Conservation (phyloP, 1,140 invertebrate genomes). For the Piezodorus guildinii region DNA sequence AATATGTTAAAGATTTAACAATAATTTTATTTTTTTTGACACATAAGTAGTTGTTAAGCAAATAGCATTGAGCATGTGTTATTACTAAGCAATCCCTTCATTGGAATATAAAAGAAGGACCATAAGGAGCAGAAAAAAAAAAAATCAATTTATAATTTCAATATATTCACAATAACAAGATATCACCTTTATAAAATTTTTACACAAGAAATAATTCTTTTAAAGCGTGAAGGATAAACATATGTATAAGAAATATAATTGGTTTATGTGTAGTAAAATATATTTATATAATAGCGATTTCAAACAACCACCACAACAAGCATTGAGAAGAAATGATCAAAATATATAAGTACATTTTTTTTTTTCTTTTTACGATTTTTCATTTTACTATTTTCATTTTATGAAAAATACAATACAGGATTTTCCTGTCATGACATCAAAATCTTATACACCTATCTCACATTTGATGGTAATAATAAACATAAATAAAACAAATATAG, state of each 20-base stretch:
- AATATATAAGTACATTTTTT: conserved; percentile 7
- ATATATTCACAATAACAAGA: conserved; percentile 16
- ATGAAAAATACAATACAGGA: conserved; percentile 10
- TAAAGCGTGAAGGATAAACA: conserved; percentile 9
- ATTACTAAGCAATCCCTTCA: too few species aligned
- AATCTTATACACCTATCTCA: conserved; percentile 4
- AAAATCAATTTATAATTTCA: conserved; percentile 6
- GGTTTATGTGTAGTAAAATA: conserved; percentile 8
- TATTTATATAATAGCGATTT: conserved; percentile 14
- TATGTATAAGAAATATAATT: conserved; percentile 9
- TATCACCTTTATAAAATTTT: conserved; percentile 15
- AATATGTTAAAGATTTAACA: too few species aligned
- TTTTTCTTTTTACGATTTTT: neutral
- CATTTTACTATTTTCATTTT: conserved; percentile 3
- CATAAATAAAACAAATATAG: conserved; percentile 12
- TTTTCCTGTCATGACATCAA: neutral
- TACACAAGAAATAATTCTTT: conserved; percentile 10
- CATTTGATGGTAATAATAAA: conserved; percentile 15
- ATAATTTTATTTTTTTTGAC: too few species aligned
- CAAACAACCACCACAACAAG: conserved; percentile 13
- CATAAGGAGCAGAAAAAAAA: neutral
- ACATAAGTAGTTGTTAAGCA: too few species aligned
- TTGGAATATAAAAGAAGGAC: neutral
- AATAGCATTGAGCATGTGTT: too few species aligned
- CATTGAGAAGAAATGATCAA: neutral